phyloP scores from a whole-genome alignment of 2,888 invertebrate species.

The Kuschelorhynchus macadamiae region DNA sequence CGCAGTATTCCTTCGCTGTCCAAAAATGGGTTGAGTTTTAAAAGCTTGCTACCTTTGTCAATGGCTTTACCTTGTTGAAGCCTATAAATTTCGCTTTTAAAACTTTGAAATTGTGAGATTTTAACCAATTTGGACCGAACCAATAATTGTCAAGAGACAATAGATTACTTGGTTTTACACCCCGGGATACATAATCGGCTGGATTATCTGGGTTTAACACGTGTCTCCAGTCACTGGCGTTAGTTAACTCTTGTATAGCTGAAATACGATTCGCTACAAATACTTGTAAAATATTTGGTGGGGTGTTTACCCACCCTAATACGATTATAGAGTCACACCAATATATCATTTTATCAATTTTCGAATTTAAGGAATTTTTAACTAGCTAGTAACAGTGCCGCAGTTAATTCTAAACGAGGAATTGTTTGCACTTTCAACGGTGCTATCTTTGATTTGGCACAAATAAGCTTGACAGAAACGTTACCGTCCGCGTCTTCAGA shows the following conservation, averaged over 20 bases:
- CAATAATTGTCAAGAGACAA: conserved; percentile 26
- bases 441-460: conserved; percentile 48
- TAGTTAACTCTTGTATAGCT: conserved; percentile 35
- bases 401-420: conserved; percentile 31
- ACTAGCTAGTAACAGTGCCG: conserved; percentile 17
- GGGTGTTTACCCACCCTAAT: conserved; percentile 46
- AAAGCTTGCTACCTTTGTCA: conserved; percentile 9
- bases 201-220: conserved; percentile 33
- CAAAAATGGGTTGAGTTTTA: conserved; percentile 41
- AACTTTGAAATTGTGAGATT: background rate
- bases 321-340: conserved; percentile 51
- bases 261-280: conserved; percentile 37
- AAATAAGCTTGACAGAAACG: conserved; percentile 41
- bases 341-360: conserved; percentile 3
- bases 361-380: background rate
- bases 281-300: conserved; percentile 19
- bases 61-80: background rate
- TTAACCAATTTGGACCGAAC: conserved; percentile 28
- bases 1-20: conserved; percentile 30
- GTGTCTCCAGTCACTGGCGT: conserved; percentile 35
- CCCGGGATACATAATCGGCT: conserved; percentile 35
- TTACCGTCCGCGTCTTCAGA: conserved; percentile 28
- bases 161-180: conserved; percentile 19
- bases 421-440: conserved; percentile 42
- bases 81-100: background rate